Base-by-base conservation (phyloP, 2,113 vertebrate species). In the Clarias macrocephalus region DNA sequence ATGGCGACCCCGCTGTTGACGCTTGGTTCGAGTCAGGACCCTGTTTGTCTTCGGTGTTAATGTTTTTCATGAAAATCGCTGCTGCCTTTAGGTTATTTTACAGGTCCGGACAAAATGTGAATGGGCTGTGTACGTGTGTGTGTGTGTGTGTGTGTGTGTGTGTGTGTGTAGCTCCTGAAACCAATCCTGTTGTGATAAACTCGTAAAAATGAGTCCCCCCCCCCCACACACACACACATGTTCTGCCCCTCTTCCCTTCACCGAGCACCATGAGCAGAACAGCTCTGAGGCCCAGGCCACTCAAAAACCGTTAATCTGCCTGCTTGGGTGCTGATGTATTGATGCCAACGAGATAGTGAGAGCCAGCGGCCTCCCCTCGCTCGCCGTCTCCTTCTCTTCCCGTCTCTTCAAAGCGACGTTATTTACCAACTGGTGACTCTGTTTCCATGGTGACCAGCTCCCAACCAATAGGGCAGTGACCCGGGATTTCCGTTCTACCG, bases 321-420 rank as follows among this genome's bases (percentile, higher is more conserved):
- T 90, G 93, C 93, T 93, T 93, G 94, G 93, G 91, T 92, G 93
- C 92, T 93, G 94, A 92, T 94, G 94, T 93, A 94, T 93, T 94
- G 93, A 95, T 93, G 94, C 92, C 87, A 88, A 88, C 91, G 91
- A 94, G 93, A 91, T 91, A 80, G 92, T 92, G 93, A 93, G 90
- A 48, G 48, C 48, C 8, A 48, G 91, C 91, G 88, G 25, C 72
- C 37, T 33, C 28, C 28, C 42, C 15, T 84, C 52, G 76, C 52
- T 59, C 23, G 37, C 60, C 28, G 62, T 85, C 82, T 84, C 54
- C 37, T n/a, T 70, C 72, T n/a, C 60, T 56, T 56, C 33, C 48
- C 1, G 23, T 85, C 65, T 91, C 88, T 93, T 91, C 90, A 92
- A 85, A 88, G 88, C 86, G 88, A 82, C 89, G 59, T 59, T 80